Evolutionary conservation across 1,140 invertebrate species (phyloP), one percentile per base, ranked within the genome.

Genomic region (Panagrolaimus sp.): DNA sequence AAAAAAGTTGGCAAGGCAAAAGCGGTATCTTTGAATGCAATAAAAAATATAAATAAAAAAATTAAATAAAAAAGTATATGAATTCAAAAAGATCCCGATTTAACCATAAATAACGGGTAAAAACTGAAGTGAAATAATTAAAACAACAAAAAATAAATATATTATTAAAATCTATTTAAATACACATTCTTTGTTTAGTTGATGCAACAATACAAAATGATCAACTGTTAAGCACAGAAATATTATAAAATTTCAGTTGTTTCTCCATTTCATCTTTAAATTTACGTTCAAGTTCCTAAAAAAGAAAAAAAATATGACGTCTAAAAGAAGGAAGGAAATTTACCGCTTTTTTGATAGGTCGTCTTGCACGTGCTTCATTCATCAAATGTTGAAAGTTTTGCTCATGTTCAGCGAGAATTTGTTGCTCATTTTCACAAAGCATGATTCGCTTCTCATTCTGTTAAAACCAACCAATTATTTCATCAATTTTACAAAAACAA

Each of bases 371-470:
- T 93, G 94, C 97, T 75, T 94, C 91, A 71, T 89, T 88, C 65
- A 96, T 84, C 83, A 95, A 92, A 43, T 88, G 87, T 62, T 88
- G 86, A 83, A 95, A 93, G 1, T 90, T 87, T 80, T 96, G 93
- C 84, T 98, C 94, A 72, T 94, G 88, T 77, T 94, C 89, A 83
- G 93, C 92, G 66, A 97, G 86, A 84, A 97, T 98, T 83, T 90
- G 88, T 10, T 91, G 91, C 86, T 98, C 95, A 85, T 97, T 92
- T 84, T 96, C 94, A 88, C 95, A 91, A 9, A 98, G 86, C 87
- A 95, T 92, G 83, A 95, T 94, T 43, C 87, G 75, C 74, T 88
- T 88, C 70, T 87, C 87, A 74, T 85, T 86, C 88, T 89, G 77
- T 24, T 79, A 70, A 62, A n/a, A 66, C 45, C 45, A 69, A 70